Evolutionary conservation across 1,140 invertebrate genomes (phyloP), one percentile per base, ranked within the genome.

Genomic region (Acyrthosiphon pisum): DNA sequence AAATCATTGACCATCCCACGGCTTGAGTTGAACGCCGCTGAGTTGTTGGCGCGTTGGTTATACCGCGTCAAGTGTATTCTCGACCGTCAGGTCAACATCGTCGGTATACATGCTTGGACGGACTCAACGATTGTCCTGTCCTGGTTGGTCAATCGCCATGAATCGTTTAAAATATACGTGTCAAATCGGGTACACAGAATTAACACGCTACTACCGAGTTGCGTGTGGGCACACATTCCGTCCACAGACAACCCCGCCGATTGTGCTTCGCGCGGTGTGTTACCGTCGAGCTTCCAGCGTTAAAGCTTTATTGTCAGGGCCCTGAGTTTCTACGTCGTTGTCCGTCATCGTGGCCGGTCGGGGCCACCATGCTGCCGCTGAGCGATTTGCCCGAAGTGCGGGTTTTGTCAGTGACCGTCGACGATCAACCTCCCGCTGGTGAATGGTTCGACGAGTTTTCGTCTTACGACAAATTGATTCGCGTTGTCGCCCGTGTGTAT

Each of bases 211-310:
- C 93, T 93, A 26, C 41, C 60, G 8, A 44, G 76, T 4, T 84
- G 50, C 7, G 89, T 48, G 6, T 96, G 95, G 96, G 35, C 83
- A 44, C 95, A 96, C 94, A 94, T 96, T 0, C 83, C 93, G 20
- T 94, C 95, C 2, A 84, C 92, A 41, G 89, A 95, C 1, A 96
- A 96, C 94, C 95, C 95, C 37, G 95, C 95, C 7, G 95, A 96
- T 94, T 93, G 94, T 8, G 92, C 94, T 20, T 95, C 95, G 14
- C 94, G 95, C 90, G 95, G 95, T n/a, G 20, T 94, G 18, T 48
- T 94, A 92, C 90, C 94, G 68, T 56, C 0, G 46, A 94, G 23
- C 50, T 95, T 41, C 7, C 89, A 3, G 87, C 50, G 50, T 86
- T 81, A 94, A 91, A 83, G 0, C 56, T 93, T 46, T 95, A 94